These are phyloP conservation scores for Aphelenchoides besseyi DNA, from an alignment of 1,140 invertebrate species.

Conservation along the genomic window DNA sequence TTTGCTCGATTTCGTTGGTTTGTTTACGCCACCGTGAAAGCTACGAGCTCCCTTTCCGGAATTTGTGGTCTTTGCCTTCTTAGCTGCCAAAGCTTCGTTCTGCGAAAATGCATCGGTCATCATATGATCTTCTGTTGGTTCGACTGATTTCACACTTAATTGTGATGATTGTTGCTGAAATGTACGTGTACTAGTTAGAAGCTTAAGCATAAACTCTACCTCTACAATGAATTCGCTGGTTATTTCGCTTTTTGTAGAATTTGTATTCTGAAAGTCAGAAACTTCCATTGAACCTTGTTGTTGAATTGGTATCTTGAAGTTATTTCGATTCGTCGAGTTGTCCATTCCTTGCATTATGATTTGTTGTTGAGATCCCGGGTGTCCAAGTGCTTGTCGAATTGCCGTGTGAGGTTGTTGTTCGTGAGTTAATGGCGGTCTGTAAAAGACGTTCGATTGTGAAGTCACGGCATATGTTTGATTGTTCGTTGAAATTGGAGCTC, in stretches of 20 bases:
- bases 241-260: no score
- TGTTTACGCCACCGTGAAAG: background rate
- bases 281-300: no score
- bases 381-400: conserved; percentile 1
- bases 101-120: background rate
- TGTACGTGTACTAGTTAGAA: no score
- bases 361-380: background rate
- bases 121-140: background rate
- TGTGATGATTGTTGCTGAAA: background rate
- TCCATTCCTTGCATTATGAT: no score
- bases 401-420: conserved; percentile 1
- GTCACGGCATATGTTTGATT: background rate
- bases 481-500: background rate
- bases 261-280: no score
- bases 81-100: background rate
- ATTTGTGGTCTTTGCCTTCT: background rate
- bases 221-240: no score
- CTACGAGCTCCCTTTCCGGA: background rate
- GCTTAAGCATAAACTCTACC: no score
- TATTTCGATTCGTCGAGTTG: no score
- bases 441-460: background rate
- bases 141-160: background rate
- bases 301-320: no score
- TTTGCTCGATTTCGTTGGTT: background rate
- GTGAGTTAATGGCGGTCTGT: background rate